Percentiles rank a stretch among this genome's conserved stretches.
Conservation (phyloP, 2,113 vertebrate genomes). For the Garra rufa region DNA sequence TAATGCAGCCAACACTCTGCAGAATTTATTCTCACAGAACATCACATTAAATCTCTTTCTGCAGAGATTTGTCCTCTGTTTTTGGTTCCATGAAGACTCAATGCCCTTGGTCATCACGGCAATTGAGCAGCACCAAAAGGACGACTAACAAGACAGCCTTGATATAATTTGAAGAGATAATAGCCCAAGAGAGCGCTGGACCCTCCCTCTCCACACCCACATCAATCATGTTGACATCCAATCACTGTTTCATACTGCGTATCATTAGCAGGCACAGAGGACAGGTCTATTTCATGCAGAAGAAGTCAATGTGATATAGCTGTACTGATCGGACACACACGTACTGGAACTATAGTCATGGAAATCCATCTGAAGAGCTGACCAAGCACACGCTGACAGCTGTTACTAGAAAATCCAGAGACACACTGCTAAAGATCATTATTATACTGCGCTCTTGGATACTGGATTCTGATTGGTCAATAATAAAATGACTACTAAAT, state of each 20-base stretch:
- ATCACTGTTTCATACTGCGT: constrained; percentile 22
- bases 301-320: constrained; percentile 5
- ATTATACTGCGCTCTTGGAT: neutral
- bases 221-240: constrained; percentile 57
- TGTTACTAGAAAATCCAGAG: constrained; percentile 49
- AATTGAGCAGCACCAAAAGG: constrained; percentile 1
- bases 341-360: neutral
- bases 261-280: constrained; percentile 25
- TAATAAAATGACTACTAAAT: neutral
- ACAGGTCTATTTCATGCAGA: constrained; percentile 38
- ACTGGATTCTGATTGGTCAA: neutral
- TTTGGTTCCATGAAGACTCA: neutral
- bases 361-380: constrained; percentile 20
- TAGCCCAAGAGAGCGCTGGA: constrained; percentile 17
- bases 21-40: neutral
- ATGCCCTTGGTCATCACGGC: neutral
- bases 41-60: neutral
- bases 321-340: neutral
- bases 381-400: constrained; percentile 40
- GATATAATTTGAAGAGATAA: constrained; percentile 51
- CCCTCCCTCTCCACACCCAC: constrained; percentile 14
- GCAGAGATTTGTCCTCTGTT: neutral
- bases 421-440: neutral
- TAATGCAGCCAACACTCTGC: neutral
- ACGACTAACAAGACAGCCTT: constrained; percentile 16